Evolutionary conservation across 2,113 vertebrate species (phyloP), one percentile per base, ranked within the genome.

Genomic region (Mustelus asterias): DNA sequence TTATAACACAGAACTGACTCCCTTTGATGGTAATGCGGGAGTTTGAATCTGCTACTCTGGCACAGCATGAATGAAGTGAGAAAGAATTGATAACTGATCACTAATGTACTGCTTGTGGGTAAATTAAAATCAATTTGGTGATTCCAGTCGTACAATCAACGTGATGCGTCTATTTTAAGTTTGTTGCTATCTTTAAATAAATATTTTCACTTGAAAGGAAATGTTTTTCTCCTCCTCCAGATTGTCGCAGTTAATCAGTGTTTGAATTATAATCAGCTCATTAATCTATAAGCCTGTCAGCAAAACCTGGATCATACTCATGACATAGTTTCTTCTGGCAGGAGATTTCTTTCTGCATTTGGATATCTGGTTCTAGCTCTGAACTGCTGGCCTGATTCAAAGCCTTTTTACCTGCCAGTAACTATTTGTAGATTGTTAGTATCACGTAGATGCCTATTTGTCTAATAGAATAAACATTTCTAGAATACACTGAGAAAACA

Each of bases 191-290:
- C 54, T 60, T 90, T 60, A 90, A 14, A 58, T 18, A 90, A 90
- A 33, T 10, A 58, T 60, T 16, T 60, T 60, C 48, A 90, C 16
- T 18, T 58, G 29, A 33, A 60, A 89, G 24, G 60, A 88, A 88
- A 24, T 14, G 18, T 54, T 24, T 58, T 37, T 65, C n/a, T 41
- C 14, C 41, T 95, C 93, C 67, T 44, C 93, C 67, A 72, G 22
- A 44, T 94, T 94, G 65, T 20, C 65, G 14, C 44, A 95, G 24
- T 48, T 95, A 95, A 95, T 76, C 69, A 76, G 94, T 95, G 24
- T 54, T 44, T 95, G 69, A 95, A 95, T 95, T 72, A 70, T 95
- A 72, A 95, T 95, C 67, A 70, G 37, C 41, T 95, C 41, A 26
- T 26, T 72, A 54, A 95, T 76, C 41, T 95, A 95, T 24, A 33